A percentile compares a stretch with the other conserved stretches of the same genome.
Conservation (phyloP, 2,888 invertebrate genomes). For the Ferdinandea cuprea region DNA sequence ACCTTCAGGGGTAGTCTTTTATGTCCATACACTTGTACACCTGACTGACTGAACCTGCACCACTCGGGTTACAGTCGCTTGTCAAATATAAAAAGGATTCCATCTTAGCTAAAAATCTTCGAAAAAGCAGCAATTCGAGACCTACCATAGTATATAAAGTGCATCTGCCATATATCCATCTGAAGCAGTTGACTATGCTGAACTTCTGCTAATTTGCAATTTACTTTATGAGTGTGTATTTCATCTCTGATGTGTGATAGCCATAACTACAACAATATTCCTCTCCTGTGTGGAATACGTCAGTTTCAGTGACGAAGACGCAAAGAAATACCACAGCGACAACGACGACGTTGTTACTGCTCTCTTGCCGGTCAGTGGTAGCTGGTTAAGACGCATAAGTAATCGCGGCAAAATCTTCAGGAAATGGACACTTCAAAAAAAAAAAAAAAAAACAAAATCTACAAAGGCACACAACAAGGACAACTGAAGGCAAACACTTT, state of each 20-base stretch:
- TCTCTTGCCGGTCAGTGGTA: slow-evolving; percentile 46
- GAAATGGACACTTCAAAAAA: slow-evolving; percentile 60
- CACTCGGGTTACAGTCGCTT: too few relatives aligned
- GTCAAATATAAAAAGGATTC: too few relatives aligned
- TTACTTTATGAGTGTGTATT: slow-evolving; percentile 74
- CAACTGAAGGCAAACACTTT: slow-evolving; percentile 1
- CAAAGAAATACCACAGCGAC: slow-evolving; percentile 42
- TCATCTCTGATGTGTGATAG: slow-evolving; percentile 72
- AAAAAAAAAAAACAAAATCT: slow-evolving; percentile 18
- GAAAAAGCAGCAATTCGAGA: too few relatives aligned
- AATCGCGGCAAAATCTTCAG: slow-evolving; percentile 69
- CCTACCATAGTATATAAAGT: slow-evolving; percentile 16
- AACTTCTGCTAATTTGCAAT: slow-evolving; percentile 72
- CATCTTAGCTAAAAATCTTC: too few relatives aligned
- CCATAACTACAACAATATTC: slow-evolving; percentile 67
- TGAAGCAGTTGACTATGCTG: slow-evolving; percentile 47
- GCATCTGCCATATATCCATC: slow-evolving; percentile 15
- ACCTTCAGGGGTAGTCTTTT: too few relatives aligned
- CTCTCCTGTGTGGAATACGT: slow-evolving; percentile 54
- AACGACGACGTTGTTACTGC: slow-evolving; percentile 39
- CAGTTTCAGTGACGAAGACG: slow-evolving; percentile 67
- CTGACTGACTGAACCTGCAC: too few relatives aligned
- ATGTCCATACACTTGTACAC: too few relatives aligned
- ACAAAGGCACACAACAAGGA: slow-evolving; percentile 34
- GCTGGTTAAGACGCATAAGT: slow-evolving; percentile 63